These are phyloP conservation scores for Hoplodrina blanda DNA, from an alignment of 2,888 invertebrate genomes.

Conservation along the genomic window DNA sequence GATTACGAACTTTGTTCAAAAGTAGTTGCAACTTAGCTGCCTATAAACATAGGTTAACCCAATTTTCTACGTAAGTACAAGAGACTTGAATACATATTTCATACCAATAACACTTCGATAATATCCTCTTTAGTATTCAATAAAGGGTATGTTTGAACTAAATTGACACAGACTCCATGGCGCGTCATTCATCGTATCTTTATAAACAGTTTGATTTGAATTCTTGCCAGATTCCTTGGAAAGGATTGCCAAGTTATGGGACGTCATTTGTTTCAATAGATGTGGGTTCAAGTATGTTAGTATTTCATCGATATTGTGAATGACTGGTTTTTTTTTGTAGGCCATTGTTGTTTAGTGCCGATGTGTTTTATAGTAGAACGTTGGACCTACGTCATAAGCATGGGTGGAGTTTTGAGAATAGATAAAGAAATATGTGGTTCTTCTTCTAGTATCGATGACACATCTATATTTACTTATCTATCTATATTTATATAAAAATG, in stretches of 20 bases:
- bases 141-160: constrained; percentile 33
- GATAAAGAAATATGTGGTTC: too few relatives aligned
- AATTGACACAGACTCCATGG: constrained; percentile 47
- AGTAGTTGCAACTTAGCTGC: too few relatives aligned
- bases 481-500: too few relatives aligned
- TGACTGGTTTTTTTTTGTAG: background rate
- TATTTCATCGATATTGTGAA: constrained; percentile 6
- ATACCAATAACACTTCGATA: background rate
- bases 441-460: too few relatives aligned
- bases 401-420: too few relatives aligned
- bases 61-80: too few relatives aligned
- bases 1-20: too few relatives aligned
- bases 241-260: constrained; percentile 56
- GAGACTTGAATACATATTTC: background rate
- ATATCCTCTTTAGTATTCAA: constrained; percentile 34
- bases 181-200: constrained; percentile 61
- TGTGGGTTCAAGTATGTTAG: constrained; percentile 12
- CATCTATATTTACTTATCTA: too few relatives aligned
- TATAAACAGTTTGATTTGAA: constrained; percentile 79
- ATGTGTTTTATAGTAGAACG: too few relatives aligned
- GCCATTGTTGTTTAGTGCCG: background rate
- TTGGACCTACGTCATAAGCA: too few relatives aligned
- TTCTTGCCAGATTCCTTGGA: constrained; percentile 69
- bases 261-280: constrained; percentile 41
- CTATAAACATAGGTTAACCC: too few relatives aligned